Conservation (phyloP, 2,797 vertebrate species). For the Phataginus tricuspis region DNA sequence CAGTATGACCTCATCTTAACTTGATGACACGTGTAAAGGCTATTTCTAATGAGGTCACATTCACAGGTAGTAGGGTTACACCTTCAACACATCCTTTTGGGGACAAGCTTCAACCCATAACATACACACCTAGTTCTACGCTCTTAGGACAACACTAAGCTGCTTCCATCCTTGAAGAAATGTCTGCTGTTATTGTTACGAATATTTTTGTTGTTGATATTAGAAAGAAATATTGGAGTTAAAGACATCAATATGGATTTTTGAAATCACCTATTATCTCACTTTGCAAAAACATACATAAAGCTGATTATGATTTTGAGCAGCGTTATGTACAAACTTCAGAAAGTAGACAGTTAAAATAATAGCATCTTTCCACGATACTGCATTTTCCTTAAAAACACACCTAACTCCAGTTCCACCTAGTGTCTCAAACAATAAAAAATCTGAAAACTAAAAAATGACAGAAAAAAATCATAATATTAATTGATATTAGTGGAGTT, state of each 20-base stretch:
- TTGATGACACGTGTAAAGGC: background rate
- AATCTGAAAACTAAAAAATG: background rate
- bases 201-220: background rate
- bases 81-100: background rate
- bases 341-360: background rate
- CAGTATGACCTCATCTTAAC: background rate
- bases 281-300: background rate
- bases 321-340: background rate
- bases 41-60: background rate
- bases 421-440: conserved; percentile 38
- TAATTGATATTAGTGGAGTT: conserved; percentile 32
- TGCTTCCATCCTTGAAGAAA: background rate
- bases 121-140: fast-evolving
- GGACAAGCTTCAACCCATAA: background rate
- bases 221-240: background rate
- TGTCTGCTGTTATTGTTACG: background rate
- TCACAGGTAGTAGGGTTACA: background rate
- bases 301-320: background rate
- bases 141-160: background rate
- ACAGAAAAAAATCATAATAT: background rate
- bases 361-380: background rate
- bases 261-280: background rate
- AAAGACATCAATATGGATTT: background rate
- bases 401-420: background rate
- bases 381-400: background rate